Base-by-base conservation (phyloP, 2,888 invertebrate genomes). In the Apamea epomidion region DNA sequence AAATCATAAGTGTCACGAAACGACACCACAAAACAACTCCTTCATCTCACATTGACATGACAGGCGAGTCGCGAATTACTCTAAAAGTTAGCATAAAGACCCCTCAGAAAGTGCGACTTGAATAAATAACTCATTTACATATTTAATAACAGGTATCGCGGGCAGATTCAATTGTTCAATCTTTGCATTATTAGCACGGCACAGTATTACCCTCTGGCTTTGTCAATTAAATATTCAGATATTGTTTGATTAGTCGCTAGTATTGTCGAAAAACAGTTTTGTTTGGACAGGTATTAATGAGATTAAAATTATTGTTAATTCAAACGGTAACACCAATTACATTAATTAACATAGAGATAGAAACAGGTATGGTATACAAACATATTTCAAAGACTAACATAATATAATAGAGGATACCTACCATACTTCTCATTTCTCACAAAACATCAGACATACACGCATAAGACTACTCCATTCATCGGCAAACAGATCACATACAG, bases 121-220 rank as follows among this genome's bases (percentile, higher is more conserved):
- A 96, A 96, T 96, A 96, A 96, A 96, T 96, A 96, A 96, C 94
- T 95, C 91, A 96, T 96, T 96, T 96, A 91, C 96, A 96, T 96
- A 95, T 95, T 95, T 96, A 96, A 96, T 96, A 95, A 95, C 96
- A 95, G 95, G 95, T 96, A 95, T 95, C 94, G 93, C 91, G 93
- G 92, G 89, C 85, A 93, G 80, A 94, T 96, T 95, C 95, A 95
- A 95, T 96, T 96, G 96, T 94, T 93, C 89, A 92, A 92, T 91
- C 91, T 92, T 89, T 94, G 94, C 94, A 96, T 96, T 94, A 95
- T 95, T 95, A 96, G 95, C 93, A 91, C 90, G 86, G 89, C 89
- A 92, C 93, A 91, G 93, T 93, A 93, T 95, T 95, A 96, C 94
- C 93, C 94, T 89, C 92, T 89, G 91, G 91, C 90, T 92, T 91